Evolutionary conservation across 2,797 vertebrate genomes (phyloP), one percentile per base, ranked within the genome.

Genomic region (Pagetopsis macropterus): DNA sequence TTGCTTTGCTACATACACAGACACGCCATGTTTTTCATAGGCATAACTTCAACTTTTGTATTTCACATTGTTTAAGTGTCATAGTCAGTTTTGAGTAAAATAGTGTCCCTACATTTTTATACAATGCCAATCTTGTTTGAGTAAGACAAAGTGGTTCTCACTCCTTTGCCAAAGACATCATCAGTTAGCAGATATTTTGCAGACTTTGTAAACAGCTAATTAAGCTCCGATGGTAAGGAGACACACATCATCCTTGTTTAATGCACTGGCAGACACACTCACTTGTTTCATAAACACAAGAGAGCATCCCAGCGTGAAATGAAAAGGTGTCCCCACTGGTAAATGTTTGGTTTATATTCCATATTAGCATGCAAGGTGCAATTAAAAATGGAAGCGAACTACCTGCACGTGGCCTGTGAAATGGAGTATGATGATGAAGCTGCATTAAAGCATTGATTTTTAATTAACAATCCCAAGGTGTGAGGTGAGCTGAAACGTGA

Each of bases 341-440:
- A 96, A 96, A 97, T 95, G 95, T 97, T 97, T 96, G 96, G 94
- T 96, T 97, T 96, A 92, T 94, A 94, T 95, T 95, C 93, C 90
- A 93, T 95, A 97, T 97, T 96, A 97, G 96, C 96, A 96, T 97
- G 95, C 94, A 94, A 95, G 95, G 95, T 95, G 95, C 96, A 97
- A 98, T 98, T 97, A 97, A 96, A 97, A 96, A 82, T 90, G 65
- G 87, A 95, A 94, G 78, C 76, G 81, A 88, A 87, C 83, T 85
- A 85, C 83, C 52, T 77, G 75, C 82, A 72, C 56, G 57, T 76
- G 81, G 72, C 71, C 66, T 78, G 87, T 88, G 89, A 93, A 91
- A 90, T 81, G 76, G 79, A 82, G 84, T 90, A 76, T 83, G 89
- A 63, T 69, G 85, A 90, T 87, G 85, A 91, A 87, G 83, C 86